Base-by-base conservation (phyloP, 2,797 vertebrate species). In the Helostoma temminkii region DNA sequence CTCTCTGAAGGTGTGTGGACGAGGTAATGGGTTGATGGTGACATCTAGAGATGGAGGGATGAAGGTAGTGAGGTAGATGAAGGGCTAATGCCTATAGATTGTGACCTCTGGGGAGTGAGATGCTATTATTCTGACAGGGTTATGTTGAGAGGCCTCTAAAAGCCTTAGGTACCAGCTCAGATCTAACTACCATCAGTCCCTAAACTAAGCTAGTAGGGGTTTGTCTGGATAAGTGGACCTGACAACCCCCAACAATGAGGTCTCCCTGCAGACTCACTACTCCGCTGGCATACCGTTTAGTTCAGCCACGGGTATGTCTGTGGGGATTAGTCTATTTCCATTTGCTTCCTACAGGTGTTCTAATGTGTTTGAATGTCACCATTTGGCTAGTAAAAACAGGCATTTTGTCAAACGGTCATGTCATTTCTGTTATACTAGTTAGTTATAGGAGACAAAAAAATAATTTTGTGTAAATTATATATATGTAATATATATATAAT, bases 41-140 rank as follows among this genome's bases (percentile, higher is more conserved):
- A 86, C 82, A 87, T 74, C 76, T 34, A 60, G 45, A 81, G 81
- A 85, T 77, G 82, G 67, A 76, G 28, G 49, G 52, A 79, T 57
- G 69, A 72, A 68, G 72, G 49, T 2, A 19, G 66, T 73, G 66
- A 54, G 66, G 66, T 28, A 72, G 83, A 88, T 77, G 76, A 77
- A 66, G 72, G 75, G 69, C 79, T 91, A 86, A 90, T 88, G 87
- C 65, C 78, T 65, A 65, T 76, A 74, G 80, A 88, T 64, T 60
- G 83, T 76, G 86, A 89, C 90, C 90, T 85, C 74, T 71, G 53
- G 82, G 85, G 83, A 85, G 74, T 21, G 76, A 79, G 76, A 81
- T 0, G 26, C 84, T 73, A 89, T 91, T 89, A 88, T 82, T 79
- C 81, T 47, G 74, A 76, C 61, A 49, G 63, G 60, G 65, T 24